phyloP scores from a whole-genome alignment of 2,888 invertebrate species.

The Mystacides longicornis region DNA sequence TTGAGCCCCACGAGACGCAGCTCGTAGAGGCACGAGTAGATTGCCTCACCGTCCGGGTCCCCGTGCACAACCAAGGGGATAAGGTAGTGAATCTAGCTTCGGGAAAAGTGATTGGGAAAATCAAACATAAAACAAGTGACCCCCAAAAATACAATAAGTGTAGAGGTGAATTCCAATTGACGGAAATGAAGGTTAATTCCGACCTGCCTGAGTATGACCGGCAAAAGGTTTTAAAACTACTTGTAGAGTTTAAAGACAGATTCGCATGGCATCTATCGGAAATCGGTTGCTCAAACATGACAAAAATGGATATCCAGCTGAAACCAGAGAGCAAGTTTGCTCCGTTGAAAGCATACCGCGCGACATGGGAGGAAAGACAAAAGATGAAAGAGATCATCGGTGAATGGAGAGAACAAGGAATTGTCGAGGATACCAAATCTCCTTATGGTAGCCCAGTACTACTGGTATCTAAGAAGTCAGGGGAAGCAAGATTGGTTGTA shows the following conservation, averaged over 20 bases:
- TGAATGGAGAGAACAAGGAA: slow-evolving; percentile 1
- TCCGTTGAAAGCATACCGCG: background rate
- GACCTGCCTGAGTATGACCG: background rate
- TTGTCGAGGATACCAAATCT: background rate
- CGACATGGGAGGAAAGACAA: background rate
- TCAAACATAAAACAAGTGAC: background rate
- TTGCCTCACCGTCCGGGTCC: background rate
- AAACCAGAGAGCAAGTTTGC: background rate
- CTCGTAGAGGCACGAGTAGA: background rate
- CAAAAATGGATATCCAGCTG: background rate
- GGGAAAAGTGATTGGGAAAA: background rate
- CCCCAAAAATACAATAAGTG: background rate
- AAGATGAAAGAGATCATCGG: background rate
- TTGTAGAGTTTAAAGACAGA: background rate
- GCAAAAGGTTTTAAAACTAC: background rate
- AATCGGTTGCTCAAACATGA: background rate
- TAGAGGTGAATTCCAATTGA: background rate
- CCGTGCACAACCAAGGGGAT: background rate
- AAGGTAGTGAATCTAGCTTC: background rate
- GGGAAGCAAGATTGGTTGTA: background rate
- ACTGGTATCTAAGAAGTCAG: background rate
- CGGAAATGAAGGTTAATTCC: background rate
- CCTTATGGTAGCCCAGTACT: slow-evolving; percentile 1
- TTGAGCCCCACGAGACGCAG: background rate
- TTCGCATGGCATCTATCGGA: background rate